A percentile compares a stretch with the other conserved stretches of the same genome.
Evolutionary conservation across 1,140 invertebrate species (phyloP).

Genomic region (Drosophila elegans): DNA sequence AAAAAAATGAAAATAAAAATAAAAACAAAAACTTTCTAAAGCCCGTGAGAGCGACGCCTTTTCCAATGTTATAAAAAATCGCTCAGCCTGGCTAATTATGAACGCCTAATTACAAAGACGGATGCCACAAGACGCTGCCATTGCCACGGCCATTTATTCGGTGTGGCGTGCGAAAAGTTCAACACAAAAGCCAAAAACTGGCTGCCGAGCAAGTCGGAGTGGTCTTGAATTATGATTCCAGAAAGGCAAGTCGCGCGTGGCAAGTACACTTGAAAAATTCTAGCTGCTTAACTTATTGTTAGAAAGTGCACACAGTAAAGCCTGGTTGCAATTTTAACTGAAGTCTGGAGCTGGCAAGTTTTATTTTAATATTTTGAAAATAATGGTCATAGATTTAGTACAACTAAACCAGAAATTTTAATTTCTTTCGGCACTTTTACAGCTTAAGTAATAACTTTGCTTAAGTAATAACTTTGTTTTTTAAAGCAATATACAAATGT

Average conservation of each 20-base stretch:
- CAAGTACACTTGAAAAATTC: conserved; percentile 36
- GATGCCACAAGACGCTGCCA: conserved; percentile 47
- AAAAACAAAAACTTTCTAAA: conserved; percentile 66
- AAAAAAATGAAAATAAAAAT: background rate
- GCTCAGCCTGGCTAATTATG: conserved; percentile 71
- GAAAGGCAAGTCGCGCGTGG: conserved; percentile 68
- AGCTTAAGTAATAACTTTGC: too few relatives aligned
- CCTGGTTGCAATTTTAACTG: too few relatives aligned
- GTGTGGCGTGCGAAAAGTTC: conserved; percentile 57
- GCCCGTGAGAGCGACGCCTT: conserved; percentile 44
- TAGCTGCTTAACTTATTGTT: too few relatives aligned
- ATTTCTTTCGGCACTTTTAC: too few relatives aligned
- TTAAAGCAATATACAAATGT: too few relatives aligned
- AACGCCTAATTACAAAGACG: conserved; percentile 62
- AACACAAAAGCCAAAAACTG: conserved; percentile 51
- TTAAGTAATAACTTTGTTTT: too few relatives aligned
- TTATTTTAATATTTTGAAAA: too few relatives aligned
- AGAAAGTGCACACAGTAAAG: background rate
- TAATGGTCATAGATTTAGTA: too few relatives aligned
- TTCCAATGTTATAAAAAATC: conserved; percentile 62
- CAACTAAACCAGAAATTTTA: too few relatives aligned
- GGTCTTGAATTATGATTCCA: conserved; percentile 71
- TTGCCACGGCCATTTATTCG: conserved; percentile 15
- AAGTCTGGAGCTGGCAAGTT: too few relatives aligned
- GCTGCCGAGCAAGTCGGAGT: conserved; percentile 24